These are phyloP conservation scores for Harpagifer antarcticus DNA, from an alignment of 2,797 vertebrate genomes.

Conservation along the genomic window DNA sequence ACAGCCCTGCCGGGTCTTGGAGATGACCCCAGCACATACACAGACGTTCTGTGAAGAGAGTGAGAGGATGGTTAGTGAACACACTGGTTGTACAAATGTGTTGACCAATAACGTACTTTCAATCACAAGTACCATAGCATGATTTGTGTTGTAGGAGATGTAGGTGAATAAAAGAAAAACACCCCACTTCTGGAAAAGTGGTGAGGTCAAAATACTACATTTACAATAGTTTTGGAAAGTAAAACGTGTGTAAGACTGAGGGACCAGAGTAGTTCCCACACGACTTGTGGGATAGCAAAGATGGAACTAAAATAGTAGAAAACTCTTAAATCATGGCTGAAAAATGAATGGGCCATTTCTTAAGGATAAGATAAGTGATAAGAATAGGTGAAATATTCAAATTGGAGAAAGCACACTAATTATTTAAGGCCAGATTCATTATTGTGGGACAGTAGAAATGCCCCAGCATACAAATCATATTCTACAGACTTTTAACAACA, in stretches of 20 bases:
- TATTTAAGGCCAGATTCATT: no score
- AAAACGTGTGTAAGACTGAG: background rate
- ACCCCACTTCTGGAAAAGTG: background rate
- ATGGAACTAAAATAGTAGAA: slow-evolving; percentile 3
- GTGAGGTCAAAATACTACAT: background rate
- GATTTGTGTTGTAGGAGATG: background rate
- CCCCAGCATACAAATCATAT: no score
- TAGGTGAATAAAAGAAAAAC: background rate
- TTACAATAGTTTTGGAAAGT: background rate
- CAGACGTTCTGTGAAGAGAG: slow-evolving; percentile 75
- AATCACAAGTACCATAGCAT: background rate
- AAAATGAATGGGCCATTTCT: no score
- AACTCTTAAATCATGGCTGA: background rate
- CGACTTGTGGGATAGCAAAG: background rate
- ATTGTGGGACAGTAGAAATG: no score
- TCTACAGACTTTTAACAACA: no score
- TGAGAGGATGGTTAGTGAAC: slow-evolving; percentile 2
- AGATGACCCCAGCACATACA: slow-evolving; percentile 92
- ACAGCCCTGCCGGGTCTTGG: slow-evolving; percentile 97
- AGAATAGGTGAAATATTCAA: no score
- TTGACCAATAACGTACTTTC: background rate
- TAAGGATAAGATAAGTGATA: no score
- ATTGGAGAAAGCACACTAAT: no score
- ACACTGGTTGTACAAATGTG: background rate
- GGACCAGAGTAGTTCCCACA: background rate